Percentiles rank a stretch among this genome's conserved stretches.
These are phyloP conservation scores for Tachuris rubrigastra DNA, from an alignment of 2,113 vertebrate species.

Conservation along the genomic window DNA sequence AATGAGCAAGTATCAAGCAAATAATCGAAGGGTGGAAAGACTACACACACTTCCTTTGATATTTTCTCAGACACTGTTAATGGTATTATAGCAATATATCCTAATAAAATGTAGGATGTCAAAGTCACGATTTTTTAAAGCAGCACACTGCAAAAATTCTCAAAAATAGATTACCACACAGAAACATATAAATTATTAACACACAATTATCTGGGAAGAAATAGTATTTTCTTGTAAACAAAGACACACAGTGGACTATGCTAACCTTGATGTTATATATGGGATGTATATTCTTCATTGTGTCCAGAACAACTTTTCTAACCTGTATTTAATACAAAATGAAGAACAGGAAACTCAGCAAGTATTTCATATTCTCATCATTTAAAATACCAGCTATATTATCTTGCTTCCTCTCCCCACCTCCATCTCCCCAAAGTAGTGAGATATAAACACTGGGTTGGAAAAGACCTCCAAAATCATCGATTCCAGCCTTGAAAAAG, in stretches of 20 bases:
- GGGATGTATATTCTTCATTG: slow-evolving; percentile 98
- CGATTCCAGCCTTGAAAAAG: neutral
- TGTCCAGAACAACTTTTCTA: slow-evolving; percentile 94
- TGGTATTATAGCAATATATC: neutral
- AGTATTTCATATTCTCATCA: neutral
- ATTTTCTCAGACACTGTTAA: neutral
- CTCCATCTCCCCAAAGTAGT: neutral
- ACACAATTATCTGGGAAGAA: neutral
- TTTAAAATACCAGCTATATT: neutral
- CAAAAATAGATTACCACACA: neutral
- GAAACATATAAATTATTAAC: neutral
- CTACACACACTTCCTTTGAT: neutral
- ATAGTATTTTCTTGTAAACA: neutral
- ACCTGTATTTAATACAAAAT: slow-evolving; percentile 77
- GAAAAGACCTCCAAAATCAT: neutral
- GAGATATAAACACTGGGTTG: neutral
- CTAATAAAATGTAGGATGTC: neutral
- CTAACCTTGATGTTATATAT: slow-evolving; percentile 99
- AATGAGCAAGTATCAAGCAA: neutral
- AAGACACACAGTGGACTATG: neutral
- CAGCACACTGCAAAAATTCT: neutral
- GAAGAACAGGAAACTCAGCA: neutral
- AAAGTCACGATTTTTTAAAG: neutral
- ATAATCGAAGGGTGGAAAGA: neutral
- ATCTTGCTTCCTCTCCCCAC: fast-evolving